Percentiles rank a stretch among this genome's conserved stretches.
These are phyloP conservation scores for Sinocyclocheilus grahami DNA, from an alignment of 2,113 vertebrate genomes.

Conservation along the genomic window DNA sequence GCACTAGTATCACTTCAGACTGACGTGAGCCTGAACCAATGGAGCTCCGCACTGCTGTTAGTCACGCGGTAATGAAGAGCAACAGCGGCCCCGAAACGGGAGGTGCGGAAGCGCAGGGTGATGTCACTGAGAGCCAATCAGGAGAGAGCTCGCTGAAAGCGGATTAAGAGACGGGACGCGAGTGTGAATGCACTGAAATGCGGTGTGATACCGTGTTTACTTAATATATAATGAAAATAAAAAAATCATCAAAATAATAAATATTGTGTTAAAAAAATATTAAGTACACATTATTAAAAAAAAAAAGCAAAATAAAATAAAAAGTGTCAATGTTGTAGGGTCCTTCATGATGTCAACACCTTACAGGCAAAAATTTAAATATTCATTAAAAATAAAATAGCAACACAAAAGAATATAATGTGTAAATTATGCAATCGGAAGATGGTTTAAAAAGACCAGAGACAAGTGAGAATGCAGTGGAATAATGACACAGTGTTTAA, in stretches of 20 bases:
- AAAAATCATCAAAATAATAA: neutral
- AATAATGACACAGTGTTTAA: too few relatives aligned
- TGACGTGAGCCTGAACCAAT: constrained; percentile 73
- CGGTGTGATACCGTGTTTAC: too few relatives aligned
- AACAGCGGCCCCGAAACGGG: constrained; percentile 64
- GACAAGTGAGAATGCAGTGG: too few relatives aligned
- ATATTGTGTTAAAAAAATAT: neutral
- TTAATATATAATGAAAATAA: neutral
- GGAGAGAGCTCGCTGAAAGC: constrained; percentile 64
- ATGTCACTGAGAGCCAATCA: constrained; percentile 94
- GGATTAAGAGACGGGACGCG: constrained; percentile 48
- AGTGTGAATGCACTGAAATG: constrained; percentile 58
- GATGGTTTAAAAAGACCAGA: too few relatives aligned
- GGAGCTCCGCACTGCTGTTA: constrained; percentile 60
- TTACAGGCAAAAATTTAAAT: too few relatives aligned
- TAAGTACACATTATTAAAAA: too few relatives aligned
- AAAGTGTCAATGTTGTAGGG: neutral
- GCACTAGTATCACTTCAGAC: constrained; percentile 66
- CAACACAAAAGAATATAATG: too few relatives aligned
- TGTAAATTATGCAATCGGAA: too few relatives aligned
- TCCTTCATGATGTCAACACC: too few relatives aligned
- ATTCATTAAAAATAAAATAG: too few relatives aligned
- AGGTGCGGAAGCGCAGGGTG: constrained; percentile 64
- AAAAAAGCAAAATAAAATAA: too few relatives aligned
- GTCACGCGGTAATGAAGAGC: constrained; percentile 40